These are phyloP conservation scores for Platycheirus rosarum DNA, from an alignment of 2,888 invertebrate species.

Conservation along the genomic window DNA sequence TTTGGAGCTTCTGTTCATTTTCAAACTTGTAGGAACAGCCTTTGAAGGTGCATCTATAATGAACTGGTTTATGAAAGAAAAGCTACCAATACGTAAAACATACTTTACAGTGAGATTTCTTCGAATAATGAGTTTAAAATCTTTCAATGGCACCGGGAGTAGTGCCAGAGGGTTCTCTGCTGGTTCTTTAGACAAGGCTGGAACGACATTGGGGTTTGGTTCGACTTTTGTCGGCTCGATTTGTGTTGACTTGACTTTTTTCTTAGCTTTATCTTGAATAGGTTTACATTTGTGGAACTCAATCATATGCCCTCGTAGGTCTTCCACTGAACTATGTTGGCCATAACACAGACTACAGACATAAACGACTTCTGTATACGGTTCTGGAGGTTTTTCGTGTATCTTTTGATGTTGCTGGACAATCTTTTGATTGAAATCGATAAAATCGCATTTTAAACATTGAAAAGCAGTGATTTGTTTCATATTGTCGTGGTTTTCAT, in stretches of 20 bases:
- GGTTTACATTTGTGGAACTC: conserved; percentile 78
- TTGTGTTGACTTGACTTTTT: too few species aligned
- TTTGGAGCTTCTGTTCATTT: conserved; percentile 80
- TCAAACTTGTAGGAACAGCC: conserved; percentile 85
- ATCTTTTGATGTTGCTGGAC: conserved; percentile 62
- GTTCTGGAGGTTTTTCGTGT: conserved; percentile 30
- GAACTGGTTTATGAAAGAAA: too few species aligned
- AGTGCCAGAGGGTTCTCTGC: conserved; percentile 68
- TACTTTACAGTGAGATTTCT: conserved; percentile 76
- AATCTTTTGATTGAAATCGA: conserved; percentile 45
- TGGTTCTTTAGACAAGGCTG: conserved; percentile 33
- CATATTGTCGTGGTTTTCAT: conserved; percentile 38
- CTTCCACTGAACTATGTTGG: conserved; percentile 77
- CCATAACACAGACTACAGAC: conserved; percentile 78
- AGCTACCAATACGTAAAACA: too few species aligned
- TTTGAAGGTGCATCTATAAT: conserved; percentile 84
- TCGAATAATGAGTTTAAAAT: conserved; percentile 79
- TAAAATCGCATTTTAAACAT: conserved; percentile 72
- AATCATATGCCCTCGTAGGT: conserved; percentile 80
- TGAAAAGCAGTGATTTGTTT: conserved; percentile 66
- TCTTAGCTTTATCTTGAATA: too few species aligned
- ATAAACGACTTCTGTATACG: conserved; percentile 56
- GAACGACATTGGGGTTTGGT: conserved; percentile 4
- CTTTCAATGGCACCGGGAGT: conserved; percentile 80
- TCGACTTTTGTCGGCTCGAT: conserved; percentile 23